Conservation (phyloP, 2,113 vertebrate species). For the Meriones unguiculatus region DNA sequence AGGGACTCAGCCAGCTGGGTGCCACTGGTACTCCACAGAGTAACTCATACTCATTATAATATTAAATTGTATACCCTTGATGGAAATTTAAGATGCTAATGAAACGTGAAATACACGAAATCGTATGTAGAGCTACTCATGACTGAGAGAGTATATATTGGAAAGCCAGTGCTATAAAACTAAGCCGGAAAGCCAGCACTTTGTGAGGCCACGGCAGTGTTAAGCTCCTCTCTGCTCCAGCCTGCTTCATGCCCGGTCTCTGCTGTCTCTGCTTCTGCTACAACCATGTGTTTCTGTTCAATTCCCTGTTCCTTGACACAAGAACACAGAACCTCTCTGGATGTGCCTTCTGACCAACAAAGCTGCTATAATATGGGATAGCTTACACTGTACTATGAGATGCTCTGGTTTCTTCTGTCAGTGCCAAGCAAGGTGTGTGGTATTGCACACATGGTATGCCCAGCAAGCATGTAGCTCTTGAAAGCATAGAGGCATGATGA, state of each 20-base stretch:
- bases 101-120: background rate
- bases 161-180: background rate
- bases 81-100: background rate
- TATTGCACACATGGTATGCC: background rate
- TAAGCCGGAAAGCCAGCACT: background rate
- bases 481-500: background rate
- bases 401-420: background rate
- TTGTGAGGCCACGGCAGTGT: too few species aligned
- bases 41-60: background rate
- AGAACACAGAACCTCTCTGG: background rate
- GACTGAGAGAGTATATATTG: too few species aligned
- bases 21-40: background rate
- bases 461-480: background rate
- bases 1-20: background rate
- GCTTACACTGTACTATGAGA: background rate
- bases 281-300: background rate
- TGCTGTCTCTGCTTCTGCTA: too few species aligned
- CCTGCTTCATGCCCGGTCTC: background rate
- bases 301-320: background rate
- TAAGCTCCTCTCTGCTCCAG: background rate
- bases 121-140: background rate
- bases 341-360: background rate
- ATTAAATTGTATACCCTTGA: background rate
- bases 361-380: background rate
- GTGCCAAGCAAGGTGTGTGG: background rate